Evolutionary conservation across 2,113 vertebrate genomes (phyloP).

Genomic region (Bothrops jararaca): DNA sequence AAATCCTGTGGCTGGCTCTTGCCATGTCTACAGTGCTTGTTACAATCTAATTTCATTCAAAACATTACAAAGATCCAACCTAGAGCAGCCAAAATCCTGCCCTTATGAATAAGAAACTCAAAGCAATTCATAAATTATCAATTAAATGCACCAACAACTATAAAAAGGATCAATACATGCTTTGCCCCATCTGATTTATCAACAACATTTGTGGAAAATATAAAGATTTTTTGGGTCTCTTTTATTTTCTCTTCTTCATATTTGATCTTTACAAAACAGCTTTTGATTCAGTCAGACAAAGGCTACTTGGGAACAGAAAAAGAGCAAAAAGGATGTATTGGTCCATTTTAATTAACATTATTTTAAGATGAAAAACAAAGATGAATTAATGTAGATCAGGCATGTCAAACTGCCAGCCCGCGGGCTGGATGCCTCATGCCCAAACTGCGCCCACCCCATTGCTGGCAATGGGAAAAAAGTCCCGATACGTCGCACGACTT

Average conservation of each 20-base stretch:
- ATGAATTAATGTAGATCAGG: background rate
- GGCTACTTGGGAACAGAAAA: background rate
- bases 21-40: background rate
- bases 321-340: background rate
- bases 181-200: background rate
- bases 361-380: background rate
- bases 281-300: background rate
- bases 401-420: too few species aligned
- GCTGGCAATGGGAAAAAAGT: too few species aligned
- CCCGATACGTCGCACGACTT: too few species aligned
- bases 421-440: too few species aligned
- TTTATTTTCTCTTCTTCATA: background rate
- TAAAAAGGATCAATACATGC: background rate
- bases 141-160: conserved; percentile 1
- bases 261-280: background rate
- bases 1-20: background rate
- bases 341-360: background rate
- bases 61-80: background rate
- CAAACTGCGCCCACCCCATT: too few species aligned
- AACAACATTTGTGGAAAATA: background rate
- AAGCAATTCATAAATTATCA: background rate
- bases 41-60: background rate
- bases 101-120: background rate
- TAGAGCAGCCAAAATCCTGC: background rate
- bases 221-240: background rate